A percentile compares a stretch with the other conserved stretches of the same genome.
phyloP scores from a whole-genome alignment of 2,113 vertebrate genomes.

The Parotia lawesii region DNA sequence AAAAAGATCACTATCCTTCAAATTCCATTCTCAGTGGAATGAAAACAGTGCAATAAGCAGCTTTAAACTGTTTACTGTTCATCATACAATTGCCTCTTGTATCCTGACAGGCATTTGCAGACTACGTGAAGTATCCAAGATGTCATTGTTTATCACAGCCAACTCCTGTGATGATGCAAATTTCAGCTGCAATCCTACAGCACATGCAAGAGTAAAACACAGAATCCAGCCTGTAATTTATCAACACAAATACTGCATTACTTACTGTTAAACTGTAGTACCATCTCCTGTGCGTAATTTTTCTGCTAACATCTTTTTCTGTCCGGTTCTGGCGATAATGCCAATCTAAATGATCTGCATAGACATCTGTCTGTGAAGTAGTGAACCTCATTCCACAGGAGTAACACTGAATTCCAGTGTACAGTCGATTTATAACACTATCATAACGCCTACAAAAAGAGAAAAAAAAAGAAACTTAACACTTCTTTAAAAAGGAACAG shows the following conservation, averaged over 20 bases:
- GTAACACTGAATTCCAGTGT: constrained; percentile 98
- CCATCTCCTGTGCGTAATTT: constrained; percentile 94
- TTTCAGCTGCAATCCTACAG: neutral
- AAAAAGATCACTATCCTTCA: neutral
- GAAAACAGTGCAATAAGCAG: neutral
- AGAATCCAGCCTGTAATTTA: neutral
- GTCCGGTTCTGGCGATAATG: constrained; percentile 97
- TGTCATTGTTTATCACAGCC: neutral
- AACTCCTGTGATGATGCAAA: neutral
- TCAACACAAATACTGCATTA: neutral
- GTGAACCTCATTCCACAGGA: constrained; percentile 98
- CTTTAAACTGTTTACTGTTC: neutral
- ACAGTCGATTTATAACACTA: constrained; percentile 88
- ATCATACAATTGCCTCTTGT: neutral
- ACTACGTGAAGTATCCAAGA: neutral
- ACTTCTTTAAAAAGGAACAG: neutral
- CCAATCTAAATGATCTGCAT: constrained; percentile 98
- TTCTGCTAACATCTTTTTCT: constrained; percentile 92
- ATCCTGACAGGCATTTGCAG: neutral
- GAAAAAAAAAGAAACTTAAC: neutral
- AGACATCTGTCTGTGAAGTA: constrained; percentile 91
- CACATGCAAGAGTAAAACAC: neutral
- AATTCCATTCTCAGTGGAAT: neutral
- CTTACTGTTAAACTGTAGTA: constrained; percentile 94
- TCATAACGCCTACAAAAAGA: constrained; percentile 82